phyloP scores from a whole-genome alignment of 2,888 invertebrate species.

The Allygus modestus region DNA sequence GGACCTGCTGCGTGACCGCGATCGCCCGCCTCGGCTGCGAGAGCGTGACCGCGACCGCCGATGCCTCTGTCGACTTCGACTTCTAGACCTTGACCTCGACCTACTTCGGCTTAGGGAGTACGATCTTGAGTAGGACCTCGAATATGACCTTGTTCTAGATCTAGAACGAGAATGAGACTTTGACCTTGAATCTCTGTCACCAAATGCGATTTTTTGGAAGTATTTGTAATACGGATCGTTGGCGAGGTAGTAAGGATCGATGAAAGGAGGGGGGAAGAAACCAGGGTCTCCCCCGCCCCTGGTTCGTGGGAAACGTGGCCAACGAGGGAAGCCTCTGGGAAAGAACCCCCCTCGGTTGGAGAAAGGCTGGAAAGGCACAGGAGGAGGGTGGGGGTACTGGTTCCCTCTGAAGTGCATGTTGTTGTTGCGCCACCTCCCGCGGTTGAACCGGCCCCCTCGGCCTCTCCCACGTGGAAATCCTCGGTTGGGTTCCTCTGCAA shows the following conservation, averaged over 20 bases:
- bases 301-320: constrained; percentile 66
- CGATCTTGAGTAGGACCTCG: constrained; percentile 72
- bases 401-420: constrained; percentile 13
- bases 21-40: constrained; percentile 66
- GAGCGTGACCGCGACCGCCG: constrained; percentile 49
- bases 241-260: constrained; percentile 67
- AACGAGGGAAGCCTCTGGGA: constrained; percentile 69
- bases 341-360: constrained; percentile 43
- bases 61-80: constrained; percentile 58
- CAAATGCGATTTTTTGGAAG: constrained; percentile 79
- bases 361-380: constrained; percentile 49
- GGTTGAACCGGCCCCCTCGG: constrained; percentile 36
- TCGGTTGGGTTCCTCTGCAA: constrained; percentile 22
- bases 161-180: constrained; percentile 72
- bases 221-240: constrained; percentile 72
- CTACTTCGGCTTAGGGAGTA: constrained; percentile 67
- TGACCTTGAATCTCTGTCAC: constrained; percentile 75
- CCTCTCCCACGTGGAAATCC: constrained; percentile 35
- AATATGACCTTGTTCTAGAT: constrained; percentile 73
- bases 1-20: constrained; percentile 66
- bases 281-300: constrained; percentile 56
- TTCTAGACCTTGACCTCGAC: constrained; percentile 59
- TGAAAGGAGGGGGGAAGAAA: constrained; percentile 65
- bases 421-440: constrained; percentile 18
- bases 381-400: constrained; percentile 54